phyloP scores from a whole-genome alignment of 2,888 invertebrate genomes.

The Sussaba pulchella region DNA sequence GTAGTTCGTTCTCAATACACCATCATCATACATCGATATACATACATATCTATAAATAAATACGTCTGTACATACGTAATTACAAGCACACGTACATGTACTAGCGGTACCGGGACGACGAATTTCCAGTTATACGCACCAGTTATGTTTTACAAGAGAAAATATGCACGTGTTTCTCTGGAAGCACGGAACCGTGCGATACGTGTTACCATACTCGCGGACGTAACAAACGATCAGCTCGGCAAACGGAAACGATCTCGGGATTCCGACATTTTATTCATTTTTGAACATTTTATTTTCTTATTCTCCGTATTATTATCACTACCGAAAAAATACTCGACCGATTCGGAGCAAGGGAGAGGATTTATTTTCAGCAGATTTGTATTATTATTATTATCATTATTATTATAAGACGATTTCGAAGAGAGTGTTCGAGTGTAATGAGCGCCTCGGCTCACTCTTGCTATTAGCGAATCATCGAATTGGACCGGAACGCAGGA shows the following conservation, averaged over 20 bases:
- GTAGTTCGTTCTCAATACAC: conserved; percentile 9
- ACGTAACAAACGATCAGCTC: background rate
- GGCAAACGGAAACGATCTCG: conserved; percentile 21
- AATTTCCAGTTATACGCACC: conserved; percentile 74
- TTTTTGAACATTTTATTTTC: too few relatives aligned
- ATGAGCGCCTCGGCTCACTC: conserved; percentile 48
- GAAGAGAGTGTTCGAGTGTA: background rate
- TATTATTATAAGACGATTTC: conserved; percentile 20
- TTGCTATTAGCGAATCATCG: conserved; percentile 65
- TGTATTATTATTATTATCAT: background rate
- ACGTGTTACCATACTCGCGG: conserved; percentile 23
- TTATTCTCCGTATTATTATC: background rate
- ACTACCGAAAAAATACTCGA: too few relatives aligned
- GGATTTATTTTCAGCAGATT: background rate
- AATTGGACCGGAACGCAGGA: conserved; percentile 68
- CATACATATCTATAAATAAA: background rate
- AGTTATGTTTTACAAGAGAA: conserved; percentile 67
- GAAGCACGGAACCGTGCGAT: conserved; percentile 49
- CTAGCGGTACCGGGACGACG: conserved; percentile 70
- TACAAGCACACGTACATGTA: conserved; percentile 11
- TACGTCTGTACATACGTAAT: conserved; percentile 10
- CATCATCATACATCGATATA: background rate
- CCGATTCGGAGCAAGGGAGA: too few relatives aligned
- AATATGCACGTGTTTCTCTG: conserved; percentile 54
- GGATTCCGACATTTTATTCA: background rate